These are phyloP conservation scores for Fukomys damarensis DNA, from an alignment of 2,113 vertebrate species.

Conservation along the genomic window DNA sequence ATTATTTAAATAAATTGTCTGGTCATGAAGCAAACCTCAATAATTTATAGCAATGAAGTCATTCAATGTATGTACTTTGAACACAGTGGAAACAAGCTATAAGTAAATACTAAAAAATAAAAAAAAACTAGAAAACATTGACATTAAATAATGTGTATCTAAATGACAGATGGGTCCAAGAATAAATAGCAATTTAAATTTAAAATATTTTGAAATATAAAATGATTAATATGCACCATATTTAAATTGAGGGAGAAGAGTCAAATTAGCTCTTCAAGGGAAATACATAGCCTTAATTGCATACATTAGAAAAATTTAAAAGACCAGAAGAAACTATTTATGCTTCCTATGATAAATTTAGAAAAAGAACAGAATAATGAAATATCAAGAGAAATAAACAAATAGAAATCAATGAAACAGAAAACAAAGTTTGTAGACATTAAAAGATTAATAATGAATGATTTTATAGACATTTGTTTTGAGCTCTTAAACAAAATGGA, in stretches of 20 bases:
- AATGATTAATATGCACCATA: not conserved
- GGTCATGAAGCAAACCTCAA: not conserved
- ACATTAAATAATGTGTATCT: not conserved
- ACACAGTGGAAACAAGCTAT: not conserved
- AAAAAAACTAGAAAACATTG: not conserved
- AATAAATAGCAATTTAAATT: not conserved
- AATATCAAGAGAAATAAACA: not conserved
- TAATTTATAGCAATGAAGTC: not conserved
- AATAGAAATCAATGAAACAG: not conserved
- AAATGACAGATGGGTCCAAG: not conserved
- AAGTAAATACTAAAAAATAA: not conserved
- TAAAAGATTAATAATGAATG: not conserved
- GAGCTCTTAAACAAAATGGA: not conserved
- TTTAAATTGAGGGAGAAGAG: not conserved
- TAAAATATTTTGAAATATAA: slow-evolving; percentile 6
- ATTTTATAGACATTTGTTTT: not conserved
- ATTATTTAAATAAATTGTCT: not conserved
- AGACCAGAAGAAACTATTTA: not conserved
- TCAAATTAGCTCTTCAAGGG: not conserved
- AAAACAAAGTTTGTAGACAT: not conserved
- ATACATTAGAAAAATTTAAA: not conserved
- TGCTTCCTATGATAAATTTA: not conserved
- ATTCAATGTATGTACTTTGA: not conserved
- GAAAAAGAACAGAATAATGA: not conserved
- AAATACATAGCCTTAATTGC: not conserved